These are phyloP conservation scores for Trichopria drosophilae DNA, from an alignment of 2,888 invertebrate genomes.

Conservation along the genomic window DNA sequence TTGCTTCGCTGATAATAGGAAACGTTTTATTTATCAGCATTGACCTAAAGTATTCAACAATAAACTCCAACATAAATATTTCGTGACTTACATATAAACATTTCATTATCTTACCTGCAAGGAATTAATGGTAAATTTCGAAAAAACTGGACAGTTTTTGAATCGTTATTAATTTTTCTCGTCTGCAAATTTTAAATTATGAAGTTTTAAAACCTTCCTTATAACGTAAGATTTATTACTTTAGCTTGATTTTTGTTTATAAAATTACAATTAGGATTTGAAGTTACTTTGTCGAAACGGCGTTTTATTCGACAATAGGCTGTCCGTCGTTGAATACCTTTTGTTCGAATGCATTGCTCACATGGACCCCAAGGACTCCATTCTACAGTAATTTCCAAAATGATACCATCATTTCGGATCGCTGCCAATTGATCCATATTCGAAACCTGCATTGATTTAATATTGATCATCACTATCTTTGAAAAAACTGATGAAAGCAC, in stretches of 20 bases:
- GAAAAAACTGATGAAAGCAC: no score
- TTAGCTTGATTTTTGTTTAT: not conserved
- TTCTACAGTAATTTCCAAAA: slow-evolving; percentile 60
- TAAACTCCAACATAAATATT: no score
- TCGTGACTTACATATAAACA: not conserved
- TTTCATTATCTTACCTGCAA: slow-evolving; percentile 44
- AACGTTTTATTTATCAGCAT: slow-evolving; percentile 55
- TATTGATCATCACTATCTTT: not conserved
- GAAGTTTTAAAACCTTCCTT: no score
- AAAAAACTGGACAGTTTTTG: slow-evolving; percentile 41
- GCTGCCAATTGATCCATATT: slow-evolving; percentile 55
- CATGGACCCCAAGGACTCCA: slow-evolving; percentile 64
- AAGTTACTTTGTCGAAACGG: slow-evolving; percentile 36
- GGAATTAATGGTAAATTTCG: slow-evolving; percentile 44
- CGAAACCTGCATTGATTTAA: slow-evolving; percentile 47
- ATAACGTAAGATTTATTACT: no score
- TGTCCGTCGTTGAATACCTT: slow-evolving; percentile 56
- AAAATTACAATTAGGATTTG: not conserved
- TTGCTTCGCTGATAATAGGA: slow-evolving; percentile 59
- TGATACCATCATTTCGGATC: slow-evolving; percentile 57
- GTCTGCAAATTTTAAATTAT: no score
- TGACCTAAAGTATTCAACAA: slow-evolving; percentile 60
- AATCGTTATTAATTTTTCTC: slow-evolving; percentile 29
- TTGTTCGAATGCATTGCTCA: slow-evolving; percentile 55
- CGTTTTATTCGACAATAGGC: slow-evolving; percentile 62